A percentile compares a stretch with the other conserved stretches of the same genome.
Conservation (phyloP, 2,797 vertebrate species). For the Eospalax fontanierii region DNA sequence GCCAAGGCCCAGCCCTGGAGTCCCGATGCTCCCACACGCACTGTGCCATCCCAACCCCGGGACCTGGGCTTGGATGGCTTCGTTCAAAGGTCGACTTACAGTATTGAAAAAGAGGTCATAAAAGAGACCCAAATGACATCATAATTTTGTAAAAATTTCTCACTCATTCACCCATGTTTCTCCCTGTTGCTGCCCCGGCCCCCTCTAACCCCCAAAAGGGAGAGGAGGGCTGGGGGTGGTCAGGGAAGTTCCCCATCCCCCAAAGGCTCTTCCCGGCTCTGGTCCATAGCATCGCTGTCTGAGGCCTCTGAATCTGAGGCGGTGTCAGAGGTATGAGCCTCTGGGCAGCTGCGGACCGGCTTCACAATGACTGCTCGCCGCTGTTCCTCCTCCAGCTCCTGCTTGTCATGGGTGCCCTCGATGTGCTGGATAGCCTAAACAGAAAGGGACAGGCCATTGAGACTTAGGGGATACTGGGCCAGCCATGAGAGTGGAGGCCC, state of each 20-base stretch:
- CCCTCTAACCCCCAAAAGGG: slow-evolving; percentile 80
- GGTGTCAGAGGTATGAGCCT: slow-evolving; percentile 94
- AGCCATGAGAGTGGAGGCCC: not conserved
- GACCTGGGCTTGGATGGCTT: slow-evolving; percentile 81
- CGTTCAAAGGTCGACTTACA: slow-evolving; percentile 88
- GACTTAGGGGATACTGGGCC: not conserved
- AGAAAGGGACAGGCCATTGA: not conserved
- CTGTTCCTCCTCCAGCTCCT: slow-evolving; percentile 95
- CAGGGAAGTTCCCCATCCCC: slow-evolving; percentile 93
- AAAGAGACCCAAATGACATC: slow-evolving; percentile 91
- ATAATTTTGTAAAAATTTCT: slow-evolving; percentile 91
- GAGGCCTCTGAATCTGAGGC: slow-evolving; percentile 95
- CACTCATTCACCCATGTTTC: slow-evolving; percentile 78
- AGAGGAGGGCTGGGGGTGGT: slow-evolving; percentile 88
- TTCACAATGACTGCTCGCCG: slow-evolving; percentile 96
- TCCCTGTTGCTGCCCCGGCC: slow-evolving; percentile 80
- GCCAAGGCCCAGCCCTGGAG: slow-evolving; percentile 68
- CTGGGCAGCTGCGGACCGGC: slow-evolving; percentile 92
- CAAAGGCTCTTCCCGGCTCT: slow-evolving; percentile 89
- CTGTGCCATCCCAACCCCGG: slow-evolving; percentile 61
- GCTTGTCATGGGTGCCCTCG: slow-evolving; percentile 96
- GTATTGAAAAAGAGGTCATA: slow-evolving; percentile 92
- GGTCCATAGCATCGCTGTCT: slow-evolving; percentile 90
- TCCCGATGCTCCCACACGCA: slow-evolving; percentile 71
- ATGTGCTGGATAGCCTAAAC: slow-evolving; percentile 99